phyloP scores from a whole-genome alignment of 1,140 invertebrate species.

The Holcopasites calliopsidis region DNA sequence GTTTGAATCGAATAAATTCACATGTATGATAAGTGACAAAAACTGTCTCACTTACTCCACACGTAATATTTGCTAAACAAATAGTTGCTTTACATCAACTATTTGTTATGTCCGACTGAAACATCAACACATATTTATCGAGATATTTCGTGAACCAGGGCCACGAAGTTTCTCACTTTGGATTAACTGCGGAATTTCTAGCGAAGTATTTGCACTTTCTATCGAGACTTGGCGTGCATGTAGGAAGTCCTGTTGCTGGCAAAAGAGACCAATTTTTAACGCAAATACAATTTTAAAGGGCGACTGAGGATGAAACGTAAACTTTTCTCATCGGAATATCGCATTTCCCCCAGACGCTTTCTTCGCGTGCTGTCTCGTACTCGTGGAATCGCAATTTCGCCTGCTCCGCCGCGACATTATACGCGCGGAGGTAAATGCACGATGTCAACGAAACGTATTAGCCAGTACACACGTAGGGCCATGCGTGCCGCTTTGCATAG shows the following conservation, averaged over 20 bases:
- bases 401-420: neutral
- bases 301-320: constrained; percentile 8
- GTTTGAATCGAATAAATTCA: no score
- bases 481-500: constrained; percentile 55
- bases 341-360: neutral
- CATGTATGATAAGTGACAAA: neutral
- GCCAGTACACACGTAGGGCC: constrained; percentile 28
- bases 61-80: neutral
- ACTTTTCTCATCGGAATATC: neutral
- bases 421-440: neutral
- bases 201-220: neutral
- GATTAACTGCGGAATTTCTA: neutral
- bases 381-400: neutral
- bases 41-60: neutral
- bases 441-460: constrained; percentile 48
- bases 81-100: neutral
- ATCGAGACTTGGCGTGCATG: neutral
- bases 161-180: neutral
- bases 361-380: neutral
- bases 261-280: constrained; percentile 1
- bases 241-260: no score
- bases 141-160: neutral
- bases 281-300: neutral
- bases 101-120: neutral
- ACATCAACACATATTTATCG: neutral